Conservation (phyloP, 2,888 invertebrate species). For the Tanytarsus gracilentus region DNA sequence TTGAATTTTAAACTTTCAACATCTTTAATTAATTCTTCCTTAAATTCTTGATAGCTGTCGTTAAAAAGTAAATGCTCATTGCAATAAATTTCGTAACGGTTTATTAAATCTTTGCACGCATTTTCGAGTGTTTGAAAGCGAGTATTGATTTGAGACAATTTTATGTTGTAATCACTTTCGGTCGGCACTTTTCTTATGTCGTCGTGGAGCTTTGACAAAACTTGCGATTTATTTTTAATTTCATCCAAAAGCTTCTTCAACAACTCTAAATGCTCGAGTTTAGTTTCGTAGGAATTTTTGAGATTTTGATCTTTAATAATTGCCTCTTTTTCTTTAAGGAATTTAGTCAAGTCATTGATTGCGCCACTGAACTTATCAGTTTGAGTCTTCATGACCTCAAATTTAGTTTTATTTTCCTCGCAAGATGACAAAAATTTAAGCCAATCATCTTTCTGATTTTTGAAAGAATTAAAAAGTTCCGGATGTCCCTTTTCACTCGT, state of each 20-base stretch:
- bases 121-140: slow-evolving; percentile 76
- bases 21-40: slow-evolving; percentile 51
- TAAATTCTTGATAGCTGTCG: slow-evolving; percentile 60
- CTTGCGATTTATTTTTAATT: slow-evolving; percentile 56
- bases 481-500: slow-evolving; percentile 72
- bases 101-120: slow-evolving; percentile 70
- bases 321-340: slow-evolving; percentile 78
- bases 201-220: slow-evolving; percentile 58
- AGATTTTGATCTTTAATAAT: slow-evolving; percentile 82
- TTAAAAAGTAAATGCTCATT: slow-evolving; percentile 78
- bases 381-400: slow-evolving; percentile 66
- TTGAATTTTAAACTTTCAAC: slow-evolving; percentile 47
- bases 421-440: slow-evolving; percentile 63
- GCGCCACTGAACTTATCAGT: slow-evolving; percentile 74
- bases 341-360: slow-evolving; percentile 67
- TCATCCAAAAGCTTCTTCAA: slow-evolving; percentile 62
- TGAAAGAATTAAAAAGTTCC: slow-evolving; percentile 59
- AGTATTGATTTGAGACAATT: slow-evolving; percentile 67
- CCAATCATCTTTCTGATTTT: slow-evolving; percentile 67
- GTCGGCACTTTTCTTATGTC: slow-evolving; percentile 62
- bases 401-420: slow-evolving; percentile 57
- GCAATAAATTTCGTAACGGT: slow-evolving; percentile 73
- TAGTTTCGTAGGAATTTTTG: slow-evolving; percentile 75
- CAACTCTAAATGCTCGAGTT: slow-evolving; percentile 67
- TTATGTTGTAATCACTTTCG: slow-evolving; percentile 63